Evolutionary conservation across 2,888 invertebrate species (phyloP).

Genomic region (Caenorhabditis zanzibari): DNA sequence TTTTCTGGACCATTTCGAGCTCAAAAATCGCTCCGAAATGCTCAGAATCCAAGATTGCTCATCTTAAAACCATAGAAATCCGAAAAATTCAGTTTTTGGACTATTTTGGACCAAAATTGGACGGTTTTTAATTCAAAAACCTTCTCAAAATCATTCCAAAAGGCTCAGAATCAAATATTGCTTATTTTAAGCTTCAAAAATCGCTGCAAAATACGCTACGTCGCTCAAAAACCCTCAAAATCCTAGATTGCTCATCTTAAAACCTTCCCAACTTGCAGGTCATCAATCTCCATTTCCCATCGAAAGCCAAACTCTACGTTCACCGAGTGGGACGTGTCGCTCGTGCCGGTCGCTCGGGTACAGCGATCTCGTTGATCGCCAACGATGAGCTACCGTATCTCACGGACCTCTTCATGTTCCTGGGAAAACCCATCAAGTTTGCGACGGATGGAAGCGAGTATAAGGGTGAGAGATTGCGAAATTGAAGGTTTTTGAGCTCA

Average conservation of each 20-base stretch:
- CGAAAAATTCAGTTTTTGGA: no score
- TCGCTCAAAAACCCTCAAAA: not conserved
- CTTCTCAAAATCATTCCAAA: no score
- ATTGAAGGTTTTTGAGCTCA: not conserved
- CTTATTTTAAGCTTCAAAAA: no score
- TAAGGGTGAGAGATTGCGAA: conserved; percentile 68
- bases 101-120: no score
- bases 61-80: no score
- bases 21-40: no score
- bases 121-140: no score
- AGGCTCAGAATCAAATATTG: no score
- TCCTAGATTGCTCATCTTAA: not conserved
- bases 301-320: conserved; percentile 96
- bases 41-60: no score
- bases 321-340: conserved; percentile 93
- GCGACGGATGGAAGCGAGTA: conserved; percentile 73
- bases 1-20: no score
- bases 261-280: conserved; percentile 85
- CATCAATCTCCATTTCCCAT: conserved; percentile 97
- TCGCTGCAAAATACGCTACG: no score
- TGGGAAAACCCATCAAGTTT: conserved; percentile 89
- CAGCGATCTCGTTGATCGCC: conserved; percentile 92
- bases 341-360: conserved; percentile 86
- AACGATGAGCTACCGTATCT: conserved; percentile 95
- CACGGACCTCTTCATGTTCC: conserved; percentile 95